Conservation (phyloP, 2,113 vertebrate species). For the Sprattus sprattus region DNA sequence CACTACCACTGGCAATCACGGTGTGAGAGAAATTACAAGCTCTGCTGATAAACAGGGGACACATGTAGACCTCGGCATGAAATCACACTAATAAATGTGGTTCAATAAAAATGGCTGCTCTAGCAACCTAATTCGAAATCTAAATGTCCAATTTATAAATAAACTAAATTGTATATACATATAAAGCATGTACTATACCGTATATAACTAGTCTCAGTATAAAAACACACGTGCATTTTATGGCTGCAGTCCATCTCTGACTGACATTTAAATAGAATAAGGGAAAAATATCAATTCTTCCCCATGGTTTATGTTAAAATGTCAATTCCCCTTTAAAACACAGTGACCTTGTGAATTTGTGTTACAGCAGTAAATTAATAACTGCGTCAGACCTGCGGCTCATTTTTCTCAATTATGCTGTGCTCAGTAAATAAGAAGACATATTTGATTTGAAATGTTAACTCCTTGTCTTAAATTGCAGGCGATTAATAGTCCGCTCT, state of each 20-base stretch:
- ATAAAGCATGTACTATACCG: not conserved
- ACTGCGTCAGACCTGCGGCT: constrained; percentile 58
- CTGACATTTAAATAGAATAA: constrained; percentile 1
- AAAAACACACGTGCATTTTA: constrained; percentile 13
- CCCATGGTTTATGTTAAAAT: constrained; percentile 26
- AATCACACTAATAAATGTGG: not conserved
- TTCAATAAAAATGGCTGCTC: not conserved
- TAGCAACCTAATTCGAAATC: not conserved
- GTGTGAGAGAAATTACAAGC: constrained; percentile 24
- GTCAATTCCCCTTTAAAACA: constrained; percentile 31
- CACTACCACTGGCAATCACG: constrained; percentile 40
- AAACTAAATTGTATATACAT: not conserved
- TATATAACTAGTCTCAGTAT: constrained; percentile 5
- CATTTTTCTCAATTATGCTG: constrained; percentile 71
- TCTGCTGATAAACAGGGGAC: not conserved
- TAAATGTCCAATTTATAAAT: not conserved
- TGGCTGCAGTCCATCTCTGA: constrained; percentile 16
- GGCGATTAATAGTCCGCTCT: constrained; percentile 66
- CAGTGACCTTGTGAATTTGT: constrained; percentile 58
- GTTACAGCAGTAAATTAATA: constrained; percentile 61
- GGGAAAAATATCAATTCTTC: constrained; percentile 16
- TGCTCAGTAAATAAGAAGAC: constrained; percentile 64
- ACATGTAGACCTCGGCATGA: not conserved
- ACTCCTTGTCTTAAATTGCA: constrained; percentile 45
- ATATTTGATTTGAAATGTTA: constrained; percentile 60